Evolutionary conservation across 2,888 invertebrate species (phyloP), one percentile per base, ranked within the genome.

Genomic region (Thymelicus acteon): DNA sequence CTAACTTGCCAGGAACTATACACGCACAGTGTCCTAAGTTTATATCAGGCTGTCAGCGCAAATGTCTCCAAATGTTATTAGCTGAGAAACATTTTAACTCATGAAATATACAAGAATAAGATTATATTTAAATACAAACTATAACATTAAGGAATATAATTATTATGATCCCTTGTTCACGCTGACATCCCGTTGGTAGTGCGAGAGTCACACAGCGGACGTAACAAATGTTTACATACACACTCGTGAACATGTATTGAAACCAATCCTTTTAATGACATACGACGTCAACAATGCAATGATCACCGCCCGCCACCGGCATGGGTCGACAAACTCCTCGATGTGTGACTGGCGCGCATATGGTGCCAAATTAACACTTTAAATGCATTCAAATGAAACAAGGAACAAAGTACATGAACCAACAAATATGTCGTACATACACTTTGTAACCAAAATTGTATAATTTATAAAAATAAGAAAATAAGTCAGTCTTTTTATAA

Each of bases 181-280:
- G 19, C 7, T 61, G 61, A 47, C 1, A 44, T 47, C 61, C 24
- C 24, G 8, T 6, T 24, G 47, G 13, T 61, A 47, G 61, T 37
- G 37, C 61, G 24, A 47, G 5, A 60, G 61, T 47, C 47, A 61
- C 61, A 61, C 61, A 61, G 61, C 13, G 47, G 61, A 24, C 10
- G 13, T 3, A 5, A 44, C 47, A 47, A 44, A 44, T 19, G 15
- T 52, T 49, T 49, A 52, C 31, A 3, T 40, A 60, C 8, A 40
- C 60, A 37, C 60, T 39, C 37, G 60, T 60, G 60, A 60, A 39
- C 39, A 60, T 60, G 60, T 31, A 31, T 44, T 12, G 31, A 60
- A 60, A 39, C 15, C 39, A 37, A 13, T 1, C 60, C 31, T 13
- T 60, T 4, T 39, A 39, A 60, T 60, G 37, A 39, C 58, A 58